phyloP scores from a whole-genome alignment of 2,113 vertebrate species.

The Caranx melampygus region DNA sequence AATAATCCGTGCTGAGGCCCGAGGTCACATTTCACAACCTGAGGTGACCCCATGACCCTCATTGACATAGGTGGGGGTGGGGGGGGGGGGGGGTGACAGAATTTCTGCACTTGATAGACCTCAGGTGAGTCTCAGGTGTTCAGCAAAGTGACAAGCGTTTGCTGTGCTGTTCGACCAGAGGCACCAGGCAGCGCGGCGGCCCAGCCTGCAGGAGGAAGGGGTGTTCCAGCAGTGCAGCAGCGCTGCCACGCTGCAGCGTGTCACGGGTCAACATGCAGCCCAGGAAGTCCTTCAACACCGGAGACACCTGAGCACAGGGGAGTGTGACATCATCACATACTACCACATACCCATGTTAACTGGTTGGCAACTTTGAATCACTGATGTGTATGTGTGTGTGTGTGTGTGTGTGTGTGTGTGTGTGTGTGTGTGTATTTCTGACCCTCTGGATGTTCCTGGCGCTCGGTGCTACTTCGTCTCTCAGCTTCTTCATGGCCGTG shows the following conservation, averaged over 20 bases:
- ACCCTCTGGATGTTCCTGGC: conserved; percentile 89
- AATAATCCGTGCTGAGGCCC: too few species aligned
- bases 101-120: too few species aligned
- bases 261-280: conserved; percentile 90
- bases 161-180: conserved; percentile 91
- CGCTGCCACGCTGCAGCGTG: conserved; percentile 84
- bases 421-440: not conserved
- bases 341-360: not conserved
- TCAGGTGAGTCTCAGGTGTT: not conserved
- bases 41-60: not conserved
- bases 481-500: conserved; percentile 93
- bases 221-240: conserved; percentile 89
- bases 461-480: conserved; percentile 89
- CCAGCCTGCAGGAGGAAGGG: conserved; percentile 91
- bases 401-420: not conserved
- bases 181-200: conserved; percentile 88
- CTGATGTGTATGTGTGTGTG: conserved; percentile 8
- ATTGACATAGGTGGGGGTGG: too few species aligned
- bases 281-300: conserved; percentile 92
- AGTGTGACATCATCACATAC: conserved; percentile 21
- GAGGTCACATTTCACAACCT: not conserved
- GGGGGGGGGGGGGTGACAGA: too few species aligned
- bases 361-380: not conserved
- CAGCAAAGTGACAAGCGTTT: conserved; percentile 83
- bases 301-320: conserved; percentile 86